Evolutionary conservation across 2,888 invertebrate genomes (phyloP).

Genomic region (Parapristionchus giblindavisi): DNA sequence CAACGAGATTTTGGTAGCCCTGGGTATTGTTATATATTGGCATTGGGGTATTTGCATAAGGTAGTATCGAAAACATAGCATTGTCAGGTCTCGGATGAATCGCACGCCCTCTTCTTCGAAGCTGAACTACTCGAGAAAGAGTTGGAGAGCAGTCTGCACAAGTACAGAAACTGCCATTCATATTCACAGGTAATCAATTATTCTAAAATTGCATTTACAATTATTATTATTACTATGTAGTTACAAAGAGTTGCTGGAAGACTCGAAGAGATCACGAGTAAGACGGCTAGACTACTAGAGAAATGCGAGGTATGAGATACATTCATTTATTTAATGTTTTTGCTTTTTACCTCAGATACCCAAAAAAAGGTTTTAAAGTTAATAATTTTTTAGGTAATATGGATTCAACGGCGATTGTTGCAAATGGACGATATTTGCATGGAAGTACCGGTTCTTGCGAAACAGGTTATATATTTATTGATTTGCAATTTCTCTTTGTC

Average conservation of each 20-base stretch:
- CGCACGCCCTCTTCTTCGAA: constrained; percentile 48
- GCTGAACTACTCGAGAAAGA: constrained; percentile 49
- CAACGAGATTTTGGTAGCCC: too few relatives aligned
- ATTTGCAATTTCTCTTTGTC: not conserved
- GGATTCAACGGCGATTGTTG: constrained; percentile 30
- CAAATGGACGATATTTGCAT: constrained; percentile 35
- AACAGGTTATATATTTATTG: not conserved
- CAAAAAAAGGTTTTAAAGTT: not conserved
- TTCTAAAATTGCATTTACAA: not conserved
- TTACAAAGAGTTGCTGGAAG: constrained; percentile 25
- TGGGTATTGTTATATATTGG: too few relatives aligned
- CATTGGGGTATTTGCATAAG: too few relatives aligned
- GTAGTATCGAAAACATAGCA: too few relatives aligned
- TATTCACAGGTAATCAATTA: constrained; percentile 30
- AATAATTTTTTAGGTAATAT: constrained; percentile 18
- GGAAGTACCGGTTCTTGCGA: constrained; percentile 30
- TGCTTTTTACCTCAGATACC: not conserved
- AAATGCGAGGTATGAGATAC: constrained; percentile 21
- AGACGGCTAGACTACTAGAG: not conserved
- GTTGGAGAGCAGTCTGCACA: constrained; percentile 35
- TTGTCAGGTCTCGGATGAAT: constrained; percentile 48
- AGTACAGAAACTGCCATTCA: constrained; percentile 31
- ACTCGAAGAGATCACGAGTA: constrained; percentile 11
- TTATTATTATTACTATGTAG: not conserved
- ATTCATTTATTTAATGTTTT: not conserved